Conservation (phyloP, 2,888 invertebrate genomes). For the Sarcophaga subvicina region DNA sequence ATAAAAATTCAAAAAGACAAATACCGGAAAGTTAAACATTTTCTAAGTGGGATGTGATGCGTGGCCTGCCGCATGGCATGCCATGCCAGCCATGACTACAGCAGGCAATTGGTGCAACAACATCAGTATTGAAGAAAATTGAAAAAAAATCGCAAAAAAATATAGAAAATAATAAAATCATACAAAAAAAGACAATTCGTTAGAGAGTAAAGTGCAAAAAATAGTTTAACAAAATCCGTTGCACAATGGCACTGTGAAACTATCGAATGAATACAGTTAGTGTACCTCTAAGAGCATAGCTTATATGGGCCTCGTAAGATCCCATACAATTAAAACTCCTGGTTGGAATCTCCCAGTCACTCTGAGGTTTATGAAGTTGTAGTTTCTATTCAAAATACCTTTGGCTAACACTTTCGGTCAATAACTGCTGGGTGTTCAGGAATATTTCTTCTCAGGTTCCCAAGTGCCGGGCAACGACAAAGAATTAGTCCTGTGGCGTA, state of each 20-base stretch:
- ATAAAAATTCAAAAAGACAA: slow-evolving; percentile 64
- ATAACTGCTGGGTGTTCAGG: too few species aligned
- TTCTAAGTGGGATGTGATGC: slow-evolving; percentile 69
- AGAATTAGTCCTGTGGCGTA: too few species aligned
- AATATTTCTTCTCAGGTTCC: too few species aligned
- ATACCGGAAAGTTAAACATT: slow-evolving; percentile 69
- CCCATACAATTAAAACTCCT: too few species aligned
- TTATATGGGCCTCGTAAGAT: too few species aligned
- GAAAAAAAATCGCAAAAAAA: background rate
- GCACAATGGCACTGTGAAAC: slow-evolving; percentile 18
- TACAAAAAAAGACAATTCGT: slow-evolving; percentile 38
- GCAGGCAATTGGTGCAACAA: slow-evolving; percentile 54
- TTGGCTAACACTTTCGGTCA: too few species aligned
- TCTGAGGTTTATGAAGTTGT: too few species aligned
- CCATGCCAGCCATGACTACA: slow-evolving; percentile 28
- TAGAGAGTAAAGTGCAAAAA: slow-evolving; percentile 68
- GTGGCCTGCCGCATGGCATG: slow-evolving; percentile 66
- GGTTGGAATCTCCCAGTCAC: too few species aligned
- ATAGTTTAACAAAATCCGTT: slow-evolving; percentile 56
- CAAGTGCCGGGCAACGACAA: too few species aligned
- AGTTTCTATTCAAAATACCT: too few species aligned
- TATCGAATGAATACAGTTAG: too few species aligned
- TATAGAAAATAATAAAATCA: slow-evolving; percentile 12
- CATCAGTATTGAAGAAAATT: slow-evolving; percentile 12
- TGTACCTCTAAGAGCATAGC: too few species aligned